These are phyloP conservation scores for Leuciscus idus DNA, from an alignment of 2,113 vertebrate genomes.

Conservation along the genomic window DNA sequence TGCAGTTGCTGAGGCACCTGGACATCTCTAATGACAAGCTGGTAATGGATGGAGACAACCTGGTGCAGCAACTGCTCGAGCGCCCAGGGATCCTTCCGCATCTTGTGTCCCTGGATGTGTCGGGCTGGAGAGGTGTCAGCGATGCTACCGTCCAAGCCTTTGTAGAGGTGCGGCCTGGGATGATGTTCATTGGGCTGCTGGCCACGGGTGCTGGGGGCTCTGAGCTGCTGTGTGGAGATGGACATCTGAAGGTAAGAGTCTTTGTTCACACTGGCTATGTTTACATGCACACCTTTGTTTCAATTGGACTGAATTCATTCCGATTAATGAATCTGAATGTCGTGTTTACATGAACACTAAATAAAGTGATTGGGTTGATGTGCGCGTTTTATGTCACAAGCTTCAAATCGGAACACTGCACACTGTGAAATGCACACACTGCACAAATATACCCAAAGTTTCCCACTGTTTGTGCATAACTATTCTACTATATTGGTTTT, in stretches of 20 bases:
- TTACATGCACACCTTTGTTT: no score
- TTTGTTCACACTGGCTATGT: background rate
- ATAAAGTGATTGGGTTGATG: no score
- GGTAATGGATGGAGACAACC: constrained; percentile 70
- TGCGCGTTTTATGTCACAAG: no score
- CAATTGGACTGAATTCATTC: no score
- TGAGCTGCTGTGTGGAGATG: constrained; percentile 82
- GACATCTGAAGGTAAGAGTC: constrained; percentile 84
- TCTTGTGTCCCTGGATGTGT: constrained; percentile 90
- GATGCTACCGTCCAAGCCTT: constrained; percentile 85
- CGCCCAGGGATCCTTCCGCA: constrained; percentile 85
- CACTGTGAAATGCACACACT: no score
- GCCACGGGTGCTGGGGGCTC: constrained; percentile 89
- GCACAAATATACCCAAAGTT: no score
- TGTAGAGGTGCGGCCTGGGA: constrained; percentile 80
- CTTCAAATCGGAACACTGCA: no score
- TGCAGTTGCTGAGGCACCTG: constrained; percentile 86
- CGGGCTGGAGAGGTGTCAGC: constrained; percentile 85
- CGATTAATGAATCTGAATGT: no score
- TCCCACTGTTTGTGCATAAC: no score
- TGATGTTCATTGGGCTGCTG: constrained; percentile 90
- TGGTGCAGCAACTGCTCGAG: constrained; percentile 85
- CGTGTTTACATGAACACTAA: no score
- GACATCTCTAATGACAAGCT: constrained; percentile 94
- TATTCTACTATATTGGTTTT: no score